Percentiles rank a stretch among this genome's conserved stretches.
These are phyloP conservation scores for Misgurnus anguillicaudatus DNA, from an alignment of 2,113 vertebrate genomes.

Conservation along the genomic window DNA sequence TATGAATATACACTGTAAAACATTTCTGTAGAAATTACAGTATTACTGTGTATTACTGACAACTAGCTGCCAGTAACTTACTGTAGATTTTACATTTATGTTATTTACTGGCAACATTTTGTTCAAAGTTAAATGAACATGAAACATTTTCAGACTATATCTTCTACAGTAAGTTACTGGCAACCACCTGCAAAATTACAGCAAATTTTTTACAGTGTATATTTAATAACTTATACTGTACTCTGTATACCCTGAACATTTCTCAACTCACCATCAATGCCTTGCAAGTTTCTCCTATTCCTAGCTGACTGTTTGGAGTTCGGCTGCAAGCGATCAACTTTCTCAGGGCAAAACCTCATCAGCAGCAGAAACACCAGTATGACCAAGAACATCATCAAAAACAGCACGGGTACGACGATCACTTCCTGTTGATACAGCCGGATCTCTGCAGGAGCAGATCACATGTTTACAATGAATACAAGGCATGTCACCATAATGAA, in stretches of 20 bases:
- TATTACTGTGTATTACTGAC: too few species aligned
- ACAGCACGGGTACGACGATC: conserved; percentile 73
- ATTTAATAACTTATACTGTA: neutral
- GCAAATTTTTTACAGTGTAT: too few species aligned
- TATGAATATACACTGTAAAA: too few species aligned
- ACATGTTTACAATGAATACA: neutral
- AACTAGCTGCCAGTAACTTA: too few species aligned
- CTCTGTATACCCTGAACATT: neutral
- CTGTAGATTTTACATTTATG: too few species aligned
- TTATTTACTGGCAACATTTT: too few species aligned
- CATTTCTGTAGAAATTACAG: too few species aligned
- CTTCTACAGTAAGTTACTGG: too few species aligned
- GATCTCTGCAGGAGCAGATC: conserved; percentile 62
- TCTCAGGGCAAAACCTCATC: conserved; percentile 74
- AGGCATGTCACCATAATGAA: neutral
- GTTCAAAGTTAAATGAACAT: too few species aligned
- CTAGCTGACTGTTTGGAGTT: neutral
- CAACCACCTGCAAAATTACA: too few species aligned
- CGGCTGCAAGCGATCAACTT: conserved; percentile 61
- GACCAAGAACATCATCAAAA: conserved; percentile 70
- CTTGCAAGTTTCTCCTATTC: conserved; percentile 65
- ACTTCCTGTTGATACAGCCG: conserved; percentile 75
- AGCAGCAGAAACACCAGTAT: conserved; percentile 71
- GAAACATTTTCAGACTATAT: too few species aligned
- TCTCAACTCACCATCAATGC: conserved; percentile 70